Percentiles rank a stretch among this genome's conserved stretches.
These are phyloP conservation scores for Trematocara nigrifrons DNA, from an alignment of 2,113 vertebrate species.

Conservation along the genomic window DNA sequence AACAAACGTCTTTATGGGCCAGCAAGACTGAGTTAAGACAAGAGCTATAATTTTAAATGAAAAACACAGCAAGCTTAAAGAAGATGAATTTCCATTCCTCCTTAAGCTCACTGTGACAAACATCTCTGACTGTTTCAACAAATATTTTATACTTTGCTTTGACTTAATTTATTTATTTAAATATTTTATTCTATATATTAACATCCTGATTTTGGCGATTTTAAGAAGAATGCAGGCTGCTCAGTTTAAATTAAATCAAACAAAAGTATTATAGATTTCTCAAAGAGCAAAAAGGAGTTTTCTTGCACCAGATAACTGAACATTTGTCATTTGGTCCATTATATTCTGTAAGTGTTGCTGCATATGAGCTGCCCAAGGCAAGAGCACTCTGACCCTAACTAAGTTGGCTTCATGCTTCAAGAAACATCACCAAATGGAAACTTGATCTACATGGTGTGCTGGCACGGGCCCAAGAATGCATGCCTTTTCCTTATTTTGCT, in stretches of 20 bases:
- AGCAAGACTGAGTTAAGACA: constrained; percentile 34
- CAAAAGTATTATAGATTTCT: background rate
- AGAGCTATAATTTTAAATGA: background rate
- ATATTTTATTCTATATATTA: background rate
- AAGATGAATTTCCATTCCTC: background rate
- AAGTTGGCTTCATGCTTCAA: background rate
- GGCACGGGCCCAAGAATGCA: constrained; percentile 35
- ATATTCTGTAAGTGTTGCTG: constrained; percentile 30
- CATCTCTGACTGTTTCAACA: background rate
- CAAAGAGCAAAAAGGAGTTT: background rate
- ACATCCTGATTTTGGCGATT: background rate
- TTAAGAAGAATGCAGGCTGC: background rate
- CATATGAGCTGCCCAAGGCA: background rate
- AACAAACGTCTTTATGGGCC: constrained; percentile 50
- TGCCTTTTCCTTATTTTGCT: constrained; percentile 28
- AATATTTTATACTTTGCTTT: background rate
- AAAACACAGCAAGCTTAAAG: background rate
- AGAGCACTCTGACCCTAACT: constrained; percentile 22
- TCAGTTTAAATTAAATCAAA: background rate
- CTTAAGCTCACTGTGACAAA: background rate
- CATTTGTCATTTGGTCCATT: background rate
- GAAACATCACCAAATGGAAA: constrained; percentile 4
- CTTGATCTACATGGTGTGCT: constrained; percentile 25
- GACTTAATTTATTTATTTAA: background rate
- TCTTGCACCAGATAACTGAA: background rate